These are phyloP conservation scores for Numenius arquata DNA, from an alignment of 2,113 vertebrate species.

Conservation along the genomic window DNA sequence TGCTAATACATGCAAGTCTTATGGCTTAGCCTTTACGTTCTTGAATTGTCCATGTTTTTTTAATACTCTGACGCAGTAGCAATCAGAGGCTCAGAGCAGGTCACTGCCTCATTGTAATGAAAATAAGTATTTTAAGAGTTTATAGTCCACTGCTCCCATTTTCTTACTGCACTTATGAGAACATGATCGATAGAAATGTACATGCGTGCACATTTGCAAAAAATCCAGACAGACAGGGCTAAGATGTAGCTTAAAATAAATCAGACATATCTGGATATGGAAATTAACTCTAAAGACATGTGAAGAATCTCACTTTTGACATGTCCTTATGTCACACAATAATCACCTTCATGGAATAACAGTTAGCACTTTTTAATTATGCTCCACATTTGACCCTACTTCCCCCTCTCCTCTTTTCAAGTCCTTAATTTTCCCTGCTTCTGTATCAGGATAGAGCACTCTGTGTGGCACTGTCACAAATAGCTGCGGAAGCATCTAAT, in stretches of 20 bases:
- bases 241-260: background rate
- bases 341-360: background rate
- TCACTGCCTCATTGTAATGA: background rate
- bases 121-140: background rate
- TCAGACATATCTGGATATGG: background rate
- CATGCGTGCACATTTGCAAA: background rate
- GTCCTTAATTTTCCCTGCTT: background rate
- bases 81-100: background rate
- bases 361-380: background rate
- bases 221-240: background rate
- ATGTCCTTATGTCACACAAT: accelerated
- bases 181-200: background rate
- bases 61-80: background rate
- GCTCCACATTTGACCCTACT: background rate
- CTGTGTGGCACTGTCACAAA: background rate
- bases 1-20: background rate
- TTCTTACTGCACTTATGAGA: background rate
- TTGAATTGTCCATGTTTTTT: background rate
- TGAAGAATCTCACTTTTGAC: background rate
- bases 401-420: background rate
- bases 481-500: background rate
- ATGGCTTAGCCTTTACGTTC: background rate
- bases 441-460: background rate
- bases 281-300: background rate
- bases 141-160: background rate